A percentile compares a stretch with the other conserved stretches of the same genome.
phyloP scores from a whole-genome alignment of 2,113 vertebrate species.

The Epinephelus fuscoguttatus region DNA sequence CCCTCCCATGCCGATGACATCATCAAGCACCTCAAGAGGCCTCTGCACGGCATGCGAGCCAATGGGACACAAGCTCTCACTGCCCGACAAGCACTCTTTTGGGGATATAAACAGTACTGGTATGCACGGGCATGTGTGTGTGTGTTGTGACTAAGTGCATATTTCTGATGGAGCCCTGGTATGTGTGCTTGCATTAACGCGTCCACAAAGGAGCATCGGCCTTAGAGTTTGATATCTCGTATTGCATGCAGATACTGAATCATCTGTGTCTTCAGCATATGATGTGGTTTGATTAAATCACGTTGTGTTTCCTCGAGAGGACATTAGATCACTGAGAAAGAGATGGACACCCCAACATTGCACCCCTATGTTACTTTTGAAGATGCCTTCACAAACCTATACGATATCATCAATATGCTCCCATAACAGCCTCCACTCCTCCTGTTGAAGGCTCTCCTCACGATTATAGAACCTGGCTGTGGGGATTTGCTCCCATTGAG shows the following conservation, averaged over 20 bases:
- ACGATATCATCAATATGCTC: too few species aligned
- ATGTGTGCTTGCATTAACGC: neutral
- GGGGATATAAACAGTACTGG: conserved; percentile 47
- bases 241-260: neutral
- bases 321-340: neutral
- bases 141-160: conserved; percentile 31
- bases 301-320: neutral
- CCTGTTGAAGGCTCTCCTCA: too few species aligned
- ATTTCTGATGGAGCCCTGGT: neutral
- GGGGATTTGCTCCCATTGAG: neutral
- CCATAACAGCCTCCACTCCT: too few species aligned
- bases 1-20: conserved; percentile 29
- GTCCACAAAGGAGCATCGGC: neutral
- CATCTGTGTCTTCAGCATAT: neutral
- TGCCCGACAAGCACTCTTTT: conserved; percentile 34
- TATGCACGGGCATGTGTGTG: conserved; percentile 31
- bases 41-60: neutral
- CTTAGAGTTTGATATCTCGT: neutral
- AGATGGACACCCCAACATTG: neutral
- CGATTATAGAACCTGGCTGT: neutral
- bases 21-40: conserved; percentile 39
- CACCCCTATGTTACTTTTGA: neutral
- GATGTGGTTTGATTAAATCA: neutral
- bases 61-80: conserved; percentile 21
- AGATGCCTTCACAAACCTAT: too few species aligned